Base-by-base conservation (phyloP, 2,113 vertebrate genomes). In the Cavia aperea region DNA sequence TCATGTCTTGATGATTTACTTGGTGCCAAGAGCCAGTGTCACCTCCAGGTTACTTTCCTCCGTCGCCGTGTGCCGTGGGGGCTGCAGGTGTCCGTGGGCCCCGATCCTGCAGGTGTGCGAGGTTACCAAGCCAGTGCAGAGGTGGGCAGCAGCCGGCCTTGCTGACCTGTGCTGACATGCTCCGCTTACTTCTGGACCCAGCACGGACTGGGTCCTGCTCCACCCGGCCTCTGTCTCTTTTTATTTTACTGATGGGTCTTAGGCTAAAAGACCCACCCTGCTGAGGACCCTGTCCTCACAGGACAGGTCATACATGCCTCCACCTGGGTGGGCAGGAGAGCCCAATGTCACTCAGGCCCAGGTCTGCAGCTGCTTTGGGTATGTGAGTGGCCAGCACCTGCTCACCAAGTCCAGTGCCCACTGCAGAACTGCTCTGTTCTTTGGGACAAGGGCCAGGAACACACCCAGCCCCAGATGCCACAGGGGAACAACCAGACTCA, bases 361-460 rank as follows among this genome's bases (percentile, higher is more conserved):
- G 0, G 2, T 4, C 31, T 7, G 9, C 11, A 33, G 73, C 29
- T 36, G 63, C 39, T 15, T 70, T 58, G 14, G 2, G 0, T 21
- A 9, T 3, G 2, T 0, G 2, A 16, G 46, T 16, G 2, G 5
- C 31, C 26, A 14, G 62, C 4, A 4, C 7, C 7, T 12, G 1
- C 1, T 72, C 39, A 39, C 62, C 10, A 43, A 29, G 15, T 3
- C 36, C 33, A 21, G 18, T 15, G 33, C 65, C 36, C 0, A 16
- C 29, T 4, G 10, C 31, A 2, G 18, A 24, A 26, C 0, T 54
- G 8, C 0, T 2, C 0, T 0, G 2, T 36, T 65, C 51, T 63
- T 58, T 1, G 51, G 81, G 31, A 62, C 16, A 11, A 60, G 24
- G 18, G 49, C 21, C 82, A 51, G 26, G 23, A 7, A 21, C 4